These are phyloP conservation scores for Catajapyx aquilonaris DNA, from an alignment of 1,140 invertebrate genomes.

Conservation along the genomic window DNA sequence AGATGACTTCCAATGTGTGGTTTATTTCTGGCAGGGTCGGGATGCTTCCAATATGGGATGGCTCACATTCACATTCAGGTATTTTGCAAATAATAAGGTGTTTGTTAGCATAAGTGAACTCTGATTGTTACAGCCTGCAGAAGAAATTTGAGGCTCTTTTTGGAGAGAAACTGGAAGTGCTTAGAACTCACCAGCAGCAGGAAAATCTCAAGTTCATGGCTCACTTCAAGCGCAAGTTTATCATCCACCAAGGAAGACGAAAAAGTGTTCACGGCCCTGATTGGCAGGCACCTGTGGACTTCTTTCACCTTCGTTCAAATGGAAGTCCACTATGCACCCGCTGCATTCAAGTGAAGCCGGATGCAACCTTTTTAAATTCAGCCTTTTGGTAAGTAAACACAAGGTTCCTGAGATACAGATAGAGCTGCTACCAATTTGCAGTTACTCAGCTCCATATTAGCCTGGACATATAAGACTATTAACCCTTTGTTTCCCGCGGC, in stretches of 20 bases:
- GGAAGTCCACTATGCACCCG: constrained; percentile 83
- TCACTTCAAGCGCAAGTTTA: constrained; percentile 88
- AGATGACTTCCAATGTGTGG: constrained; percentile 86
- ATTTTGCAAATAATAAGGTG: background rate
- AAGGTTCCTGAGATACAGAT: background rate
- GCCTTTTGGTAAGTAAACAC: constrained; percentile 45
- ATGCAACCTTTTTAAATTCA: constrained; percentile 57
- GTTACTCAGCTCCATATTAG: constrained; percentile 2
- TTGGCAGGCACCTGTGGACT: constrained; percentile 47
- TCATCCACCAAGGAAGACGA: constrained; percentile 66
- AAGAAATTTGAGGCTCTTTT: constrained; percentile 95
- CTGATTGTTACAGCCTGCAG: constrained; percentile 43
- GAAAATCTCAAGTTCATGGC: constrained; percentile 98
- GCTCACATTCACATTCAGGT: constrained; percentile 95
- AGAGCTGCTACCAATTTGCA: constrained; percentile 1
- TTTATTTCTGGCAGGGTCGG: constrained; percentile 98
- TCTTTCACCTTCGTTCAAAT: constrained; percentile 90
- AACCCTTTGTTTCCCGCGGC: no score
- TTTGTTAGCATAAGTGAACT: background rate
- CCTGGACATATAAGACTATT: no score
- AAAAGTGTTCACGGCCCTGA: constrained; percentile 8
- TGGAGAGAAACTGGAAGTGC: constrained; percentile 86
- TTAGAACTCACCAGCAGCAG: constrained; percentile 94
- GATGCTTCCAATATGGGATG: constrained; percentile 98
- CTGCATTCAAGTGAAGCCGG: constrained; percentile 70